phyloP scores from a whole-genome alignment of 1,140 invertebrate genomes.

The Vanessa atalanta region DNA sequence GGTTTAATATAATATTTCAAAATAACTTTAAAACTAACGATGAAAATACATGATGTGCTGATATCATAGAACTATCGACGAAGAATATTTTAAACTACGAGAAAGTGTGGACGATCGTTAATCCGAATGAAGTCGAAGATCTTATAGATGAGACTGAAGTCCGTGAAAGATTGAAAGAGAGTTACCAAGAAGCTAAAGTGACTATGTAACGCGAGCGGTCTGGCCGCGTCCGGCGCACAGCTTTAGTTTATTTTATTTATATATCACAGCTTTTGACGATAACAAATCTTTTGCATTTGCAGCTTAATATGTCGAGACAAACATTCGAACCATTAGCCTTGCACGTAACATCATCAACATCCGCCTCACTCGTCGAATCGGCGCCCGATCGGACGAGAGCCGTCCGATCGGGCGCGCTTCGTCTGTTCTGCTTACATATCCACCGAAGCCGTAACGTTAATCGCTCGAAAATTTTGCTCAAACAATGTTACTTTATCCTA shows the following conservation, averaged over 20 bases:
- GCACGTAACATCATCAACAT: constrained; percentile 28
- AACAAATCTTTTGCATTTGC: constrained; percentile 80
- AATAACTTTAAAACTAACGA: constrained; percentile 35
- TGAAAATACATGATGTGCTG: constrained; percentile 74
- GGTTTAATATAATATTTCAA: constrained; percentile 22
- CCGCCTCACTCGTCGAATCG: constrained; percentile 3
- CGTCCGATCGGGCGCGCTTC: not conserved
- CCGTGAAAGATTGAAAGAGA: constrained; percentile 51
- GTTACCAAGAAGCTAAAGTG: constrained; percentile 49
- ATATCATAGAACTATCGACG: constrained; percentile 45
- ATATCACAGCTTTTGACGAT: constrained; percentile 81
- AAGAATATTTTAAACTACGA: constrained; percentile 45
- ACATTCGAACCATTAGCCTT: constrained; percentile 69
- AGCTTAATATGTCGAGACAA: constrained; percentile 73
- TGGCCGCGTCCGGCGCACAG: constrained; percentile 58
- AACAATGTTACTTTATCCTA: constrained; percentile 71
- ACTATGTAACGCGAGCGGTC: constrained; percentile 55
- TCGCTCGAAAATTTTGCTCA: constrained; percentile 75
- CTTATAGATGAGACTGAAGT: constrained; percentile 41
- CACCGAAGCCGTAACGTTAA: constrained; percentile 43
- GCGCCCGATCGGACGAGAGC: no score
- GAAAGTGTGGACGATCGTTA: constrained; percentile 47
- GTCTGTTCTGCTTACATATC: constrained; percentile 13
- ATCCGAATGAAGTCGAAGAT: constrained; percentile 45
- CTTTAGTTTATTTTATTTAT: constrained; percentile 74